Evolutionary conservation across 1,140 invertebrate species (phyloP), one percentile per base, ranked within the genome.

Genomic region (Battus philenor): DNA sequence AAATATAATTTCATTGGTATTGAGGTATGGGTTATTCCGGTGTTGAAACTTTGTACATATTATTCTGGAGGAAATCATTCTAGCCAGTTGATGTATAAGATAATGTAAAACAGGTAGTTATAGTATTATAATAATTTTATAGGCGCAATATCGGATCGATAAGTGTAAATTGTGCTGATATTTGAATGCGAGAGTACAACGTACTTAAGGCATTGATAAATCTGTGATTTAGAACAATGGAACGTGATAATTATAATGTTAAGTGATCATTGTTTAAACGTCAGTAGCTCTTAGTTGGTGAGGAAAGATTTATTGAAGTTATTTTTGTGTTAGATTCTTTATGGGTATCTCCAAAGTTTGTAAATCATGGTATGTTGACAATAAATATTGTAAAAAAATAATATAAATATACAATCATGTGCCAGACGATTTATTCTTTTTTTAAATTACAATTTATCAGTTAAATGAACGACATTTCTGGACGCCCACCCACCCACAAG

Each of bases 181-280:
- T 24, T 39, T 27, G 27, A 41, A 41, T 41, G 38, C 38, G 26
- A n/a, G n/a, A 29, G 38, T 41, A 41, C 38, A 13, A 27, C 29
- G 38, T 41, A 41, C 38, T 27, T 41, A 41, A 41, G 24, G 38
- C 38, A 41, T 41, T 26, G n/a, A n/a, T n/a, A 27, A 41, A 41
- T 29, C 38, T 41, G 38, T 41, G 38, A 41, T 41, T 29, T 41
- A 41, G 38, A 29, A 41, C 38, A 41, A 27, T 41, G 24, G 6
- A 27, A 41, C 13, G 13, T 16, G 13, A 16, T 27, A 41, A 16
- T 41, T 33, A n/a, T 17, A 17, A 17, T 10, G 17, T 15, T 39
- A 24, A 30, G 29, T 10, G 13, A 39, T 13, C 22, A 39, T 38
- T 39, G 36, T 15, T 27, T 41, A 29, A 13, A 26, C 29, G 24